A percentile compares a stretch with the other conserved stretches of the same genome.
Conservation (phyloP, 2,113 vertebrate species). For the Peromyscus polionotus region DNA sequence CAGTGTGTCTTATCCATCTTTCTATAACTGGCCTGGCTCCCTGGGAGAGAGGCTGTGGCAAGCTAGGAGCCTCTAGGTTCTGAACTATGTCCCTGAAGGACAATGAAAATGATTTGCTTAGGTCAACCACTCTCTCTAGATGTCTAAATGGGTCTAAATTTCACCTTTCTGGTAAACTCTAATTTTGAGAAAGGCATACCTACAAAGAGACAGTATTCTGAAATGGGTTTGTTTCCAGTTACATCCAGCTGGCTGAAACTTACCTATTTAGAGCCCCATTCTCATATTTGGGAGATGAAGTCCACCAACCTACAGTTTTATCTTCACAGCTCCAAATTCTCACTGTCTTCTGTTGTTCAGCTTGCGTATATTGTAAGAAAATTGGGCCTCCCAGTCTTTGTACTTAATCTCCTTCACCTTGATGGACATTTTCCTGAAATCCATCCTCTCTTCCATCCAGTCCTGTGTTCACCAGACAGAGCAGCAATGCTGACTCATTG, state of each 20-base stretch:
- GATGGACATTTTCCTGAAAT: background rate
- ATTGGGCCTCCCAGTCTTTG: background rate
- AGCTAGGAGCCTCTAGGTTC: background rate
- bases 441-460: background rate
- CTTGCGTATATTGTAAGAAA: background rate
- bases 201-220: background rate
- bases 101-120: background rate
- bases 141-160: background rate
- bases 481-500: background rate
- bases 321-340: background rate
- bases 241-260: background rate
- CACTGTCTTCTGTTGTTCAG: background rate
- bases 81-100: background rate
- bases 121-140: background rate
- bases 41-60: background rate
- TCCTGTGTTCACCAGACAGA: background rate
- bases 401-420: background rate
- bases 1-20: background rate
- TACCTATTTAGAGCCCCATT: fast-evolving
- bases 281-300: background rate
- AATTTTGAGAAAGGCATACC: background rate
- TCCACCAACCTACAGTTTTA: background rate
- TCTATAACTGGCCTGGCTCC: background rate
- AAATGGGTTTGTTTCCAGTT: background rate
- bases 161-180: background rate